Conservation (phyloP, 2,888 invertebrate species). For the Apamea epomidion region DNA sequence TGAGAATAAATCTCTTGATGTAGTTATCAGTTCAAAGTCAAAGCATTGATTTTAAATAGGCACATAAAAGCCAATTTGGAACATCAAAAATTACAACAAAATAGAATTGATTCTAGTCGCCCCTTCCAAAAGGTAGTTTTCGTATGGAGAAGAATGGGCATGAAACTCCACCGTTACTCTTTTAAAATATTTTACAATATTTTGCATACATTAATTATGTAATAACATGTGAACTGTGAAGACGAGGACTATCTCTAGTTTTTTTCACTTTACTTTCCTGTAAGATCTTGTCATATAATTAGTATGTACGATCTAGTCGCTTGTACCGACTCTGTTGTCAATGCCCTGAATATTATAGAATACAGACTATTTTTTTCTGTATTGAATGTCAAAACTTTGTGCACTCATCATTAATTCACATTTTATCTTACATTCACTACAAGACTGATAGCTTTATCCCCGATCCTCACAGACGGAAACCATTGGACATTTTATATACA, state of each 20-base stretch:
- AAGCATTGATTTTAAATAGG: too few species aligned
- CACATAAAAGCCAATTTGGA: too few species aligned
- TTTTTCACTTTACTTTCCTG: too few species aligned
- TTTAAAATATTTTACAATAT: too few species aligned
- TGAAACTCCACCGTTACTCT: too few species aligned
- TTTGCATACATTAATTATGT: too few species aligned
- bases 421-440: slow-evolving; percentile 14
- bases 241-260: neutral
- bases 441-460: neutral
- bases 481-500: slow-evolving; percentile 28
- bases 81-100: too few species aligned
- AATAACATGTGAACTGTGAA: too few species aligned
- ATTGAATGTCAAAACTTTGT: neutral
- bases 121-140: too few species aligned
- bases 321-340: neutral
- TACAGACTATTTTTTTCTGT: neutral
- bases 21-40: neutral
- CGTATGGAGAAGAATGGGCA: too few species aligned
- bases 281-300: neutral
- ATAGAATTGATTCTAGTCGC: too few species aligned
- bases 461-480: slow-evolving; percentile 12
- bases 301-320: neutral
- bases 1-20: too few species aligned
- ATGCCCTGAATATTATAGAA: neutral
- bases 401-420: neutral